Conservation (phyloP, 2,888 invertebrate genomes). For the Mimumesa dahlbomi region DNA sequence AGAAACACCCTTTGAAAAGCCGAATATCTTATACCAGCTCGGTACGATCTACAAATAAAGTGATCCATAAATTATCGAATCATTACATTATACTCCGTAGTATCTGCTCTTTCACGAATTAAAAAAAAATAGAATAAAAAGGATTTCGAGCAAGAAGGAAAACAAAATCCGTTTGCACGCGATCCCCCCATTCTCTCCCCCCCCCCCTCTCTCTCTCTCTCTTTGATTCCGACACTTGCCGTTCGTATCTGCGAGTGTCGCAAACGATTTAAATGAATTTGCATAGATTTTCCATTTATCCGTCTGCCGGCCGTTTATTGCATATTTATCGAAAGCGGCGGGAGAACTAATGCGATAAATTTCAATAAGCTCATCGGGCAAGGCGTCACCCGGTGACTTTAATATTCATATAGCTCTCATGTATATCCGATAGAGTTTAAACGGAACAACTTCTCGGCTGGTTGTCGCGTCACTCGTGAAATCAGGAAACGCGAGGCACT, state of each 20-base stretch:
- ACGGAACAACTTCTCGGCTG: background rate
- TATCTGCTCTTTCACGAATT: slow-evolving; percentile 5
- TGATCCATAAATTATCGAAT: slow-evolving; percentile 12
- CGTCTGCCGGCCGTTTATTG: slow-evolving; percentile 67
- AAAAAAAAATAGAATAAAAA: background rate
- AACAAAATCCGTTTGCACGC: slow-evolving; percentile 26
- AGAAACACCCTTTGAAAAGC: too few relatives aligned
- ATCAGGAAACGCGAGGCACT: slow-evolving; percentile 34
- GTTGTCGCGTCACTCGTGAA: slow-evolving; percentile 6
- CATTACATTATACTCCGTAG: background rate
- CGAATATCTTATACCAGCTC: too few relatives aligned
- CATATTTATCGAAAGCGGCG: slow-evolving; percentile 70
- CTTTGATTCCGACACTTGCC: too few relatives aligned
- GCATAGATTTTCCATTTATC: slow-evolving; percentile 70
- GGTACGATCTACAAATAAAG: background rate
- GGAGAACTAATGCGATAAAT: slow-evolving; percentile 69
- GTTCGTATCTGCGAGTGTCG: slow-evolving; percentile 14
- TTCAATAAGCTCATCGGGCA: slow-evolving; percentile 62
- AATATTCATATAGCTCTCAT: slow-evolving; percentile 57
- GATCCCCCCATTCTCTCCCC: background rate
- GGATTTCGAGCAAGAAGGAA: background rate
- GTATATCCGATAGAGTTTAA: slow-evolving; percentile 19
- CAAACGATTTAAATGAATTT: slow-evolving; percentile 66
- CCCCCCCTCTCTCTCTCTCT: slow-evolving; percentile 9
- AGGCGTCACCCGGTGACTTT: slow-evolving; percentile 54